Base-by-base conservation (phyloP, 2,888 invertebrate genomes). In the Galerucella calmariensis region DNA sequence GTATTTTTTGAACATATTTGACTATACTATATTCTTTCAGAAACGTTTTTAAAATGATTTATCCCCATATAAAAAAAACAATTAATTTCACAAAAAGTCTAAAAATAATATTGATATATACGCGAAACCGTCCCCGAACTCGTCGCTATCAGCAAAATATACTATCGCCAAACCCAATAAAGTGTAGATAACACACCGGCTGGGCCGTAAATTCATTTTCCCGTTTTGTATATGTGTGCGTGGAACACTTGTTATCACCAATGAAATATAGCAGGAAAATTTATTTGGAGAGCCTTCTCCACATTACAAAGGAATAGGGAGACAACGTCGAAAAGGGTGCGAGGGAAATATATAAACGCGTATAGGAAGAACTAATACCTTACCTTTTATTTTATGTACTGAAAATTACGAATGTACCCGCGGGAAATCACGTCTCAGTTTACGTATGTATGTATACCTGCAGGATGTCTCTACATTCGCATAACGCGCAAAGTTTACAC, bases 381-480 rank as follows among this genome's bases (percentile, higher is more conserved):
- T 70, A 77, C 66, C 77, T 75, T 77, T 70, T 63, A 71, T 73
- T 77, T 75, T 75, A 65, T 68, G 63, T 35, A 67, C 66, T 72
- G 68, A 69, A 76, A 74, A 76, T 76, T 81, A 79, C 79, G 79
- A 78, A 67, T 68, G 59, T 44, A 24, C 83, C 78, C 83, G 41
- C 69, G 83, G 83, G 83, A 83, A 83, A 83, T 83, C 82, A 83
- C 81, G 79, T 82, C 82, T 80, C 82, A 82, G 82, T 82, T 81
- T 82, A 80, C 80, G 68, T 72, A 27, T 35, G 27, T 61, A 35
- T 72, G 10, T 11, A 10, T 56, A 56, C n/a, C n/a, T n/a, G n/a
- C 56, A 56, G 16, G 56, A 1, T 56, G 20, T 56, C 56, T 11
- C 56, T 10, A 56, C 16, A 27, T 27, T 2, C 27, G 2, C 4